Conservation (phyloP, 2,888 invertebrate species). For the Drosophila longiperda region DNA sequence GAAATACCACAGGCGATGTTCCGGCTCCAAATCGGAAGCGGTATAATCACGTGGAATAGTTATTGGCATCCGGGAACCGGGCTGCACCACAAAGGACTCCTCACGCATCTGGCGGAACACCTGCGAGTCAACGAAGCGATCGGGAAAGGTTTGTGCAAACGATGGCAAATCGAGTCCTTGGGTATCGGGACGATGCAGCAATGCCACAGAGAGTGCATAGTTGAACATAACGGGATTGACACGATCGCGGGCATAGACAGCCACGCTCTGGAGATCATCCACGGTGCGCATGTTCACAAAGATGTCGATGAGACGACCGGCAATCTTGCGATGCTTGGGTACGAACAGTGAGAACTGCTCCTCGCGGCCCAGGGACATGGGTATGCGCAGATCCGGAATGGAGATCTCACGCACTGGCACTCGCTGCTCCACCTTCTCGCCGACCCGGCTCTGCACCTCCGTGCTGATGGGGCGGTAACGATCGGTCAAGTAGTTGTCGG, state of each 20-base stretch:
- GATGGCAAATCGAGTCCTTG: conserved; percentile 87
- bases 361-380: conserved; percentile 87
- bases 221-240: conserved; percentile 93
- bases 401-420: conserved; percentile 88
- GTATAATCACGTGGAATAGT: conserved; percentile 89
- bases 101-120: conserved; percentile 87
- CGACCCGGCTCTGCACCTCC: conserved; percentile 87
- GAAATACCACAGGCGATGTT: conserved; percentile 88
- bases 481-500: conserved; percentile 87
- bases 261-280: conserved; percentile 89
- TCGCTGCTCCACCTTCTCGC: conserved; percentile 85
- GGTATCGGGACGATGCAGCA: conserved; percentile 89
- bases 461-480: conserved; percentile 86
- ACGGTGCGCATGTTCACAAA: conserved; percentile 90
- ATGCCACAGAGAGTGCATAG: conserved; percentile 91
- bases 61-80: conserved; percentile 88
- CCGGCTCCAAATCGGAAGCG: conserved; percentile 90
- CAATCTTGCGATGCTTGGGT: conserved; percentile 88
- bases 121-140: conserved; percentile 88
- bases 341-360: conserved; percentile 90
- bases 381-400: conserved; percentile 88
- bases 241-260: conserved; percentile 89
- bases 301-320: conserved; percentile 88
- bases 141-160: conserved; percentile 88
- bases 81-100: conserved; percentile 87